phyloP scores from a whole-genome alignment of 2,888 invertebrate species.

The Myopa testacea region DNA sequence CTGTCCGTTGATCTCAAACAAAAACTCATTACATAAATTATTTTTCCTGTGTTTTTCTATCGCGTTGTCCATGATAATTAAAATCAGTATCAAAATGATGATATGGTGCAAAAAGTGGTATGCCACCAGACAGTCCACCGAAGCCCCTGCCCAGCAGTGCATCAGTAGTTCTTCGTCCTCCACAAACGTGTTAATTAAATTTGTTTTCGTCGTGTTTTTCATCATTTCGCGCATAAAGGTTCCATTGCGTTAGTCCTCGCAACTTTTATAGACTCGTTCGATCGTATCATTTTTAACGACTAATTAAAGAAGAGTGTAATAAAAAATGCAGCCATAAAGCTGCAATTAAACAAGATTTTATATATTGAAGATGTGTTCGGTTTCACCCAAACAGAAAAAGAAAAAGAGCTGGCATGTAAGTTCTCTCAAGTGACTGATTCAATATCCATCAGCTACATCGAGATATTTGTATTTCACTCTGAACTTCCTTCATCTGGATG shows the following conservation, averaged over 20 bases:
- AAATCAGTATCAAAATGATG: too few species aligned
- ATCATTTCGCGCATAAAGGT: conserved; percentile 13
- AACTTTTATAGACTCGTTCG: not conserved
- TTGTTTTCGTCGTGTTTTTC: conserved; percentile 19
- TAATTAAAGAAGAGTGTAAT: conserved; percentile 15
- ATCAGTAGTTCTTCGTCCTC: not conserved
- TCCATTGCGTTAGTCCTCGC: not conserved
- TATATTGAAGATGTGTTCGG: not conserved
- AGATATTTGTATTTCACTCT: too few species aligned
- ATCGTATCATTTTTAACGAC: conserved; percentile 21
- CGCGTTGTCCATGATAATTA: too few species aligned
- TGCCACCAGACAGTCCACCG: not conserved
- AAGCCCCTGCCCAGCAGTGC: not conserved
- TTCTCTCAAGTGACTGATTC: not conserved
- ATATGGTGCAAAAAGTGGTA: too few species aligned
- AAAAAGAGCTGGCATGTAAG: not conserved
- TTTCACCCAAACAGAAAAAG: not conserved
- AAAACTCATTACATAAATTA: too few species aligned
- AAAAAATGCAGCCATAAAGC: not conserved
- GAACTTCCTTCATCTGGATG: too few species aligned
- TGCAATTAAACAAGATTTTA: conserved; percentile 8
- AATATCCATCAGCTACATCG: not conserved
- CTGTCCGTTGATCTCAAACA: too few species aligned
- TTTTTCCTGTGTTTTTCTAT: too few species aligned
- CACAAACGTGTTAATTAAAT: conserved; percentile 17